Percentiles rank a stretch among this genome's conserved stretches.
These are phyloP conservation scores for Leptosomus discolor DNA, from an alignment of 2,113 vertebrate genomes.

Conservation along the genomic window DNA sequence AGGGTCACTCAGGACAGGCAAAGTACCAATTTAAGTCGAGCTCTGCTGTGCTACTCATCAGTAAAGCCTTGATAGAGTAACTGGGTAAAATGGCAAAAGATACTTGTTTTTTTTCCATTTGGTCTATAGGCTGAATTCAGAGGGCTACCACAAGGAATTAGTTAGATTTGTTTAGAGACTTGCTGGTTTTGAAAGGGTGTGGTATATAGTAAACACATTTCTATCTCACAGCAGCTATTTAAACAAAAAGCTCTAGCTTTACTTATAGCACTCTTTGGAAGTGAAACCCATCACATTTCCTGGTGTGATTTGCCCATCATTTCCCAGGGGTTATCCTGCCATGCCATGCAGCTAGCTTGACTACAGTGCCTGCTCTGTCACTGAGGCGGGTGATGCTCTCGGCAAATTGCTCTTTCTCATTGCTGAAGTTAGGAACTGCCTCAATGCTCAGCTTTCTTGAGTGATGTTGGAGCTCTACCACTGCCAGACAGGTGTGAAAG, in stretches of 20 bases:
- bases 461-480: not conserved
- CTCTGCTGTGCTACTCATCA: not conserved
- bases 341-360: accelerated
- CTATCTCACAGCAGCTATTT: not conserved
- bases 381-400: not conserved
- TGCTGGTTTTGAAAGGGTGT: not conserved
- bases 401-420: not conserved
- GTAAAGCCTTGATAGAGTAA: not conserved
- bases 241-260: not conserved
- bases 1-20: not conserved
- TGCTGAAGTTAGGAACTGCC: not conserved
- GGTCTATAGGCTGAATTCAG: not conserved
- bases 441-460: not conserved
- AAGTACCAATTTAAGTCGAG: not conserved
- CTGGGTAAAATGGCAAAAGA: not conserved
- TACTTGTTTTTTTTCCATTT: not conserved
- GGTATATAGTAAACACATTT: not conserved
- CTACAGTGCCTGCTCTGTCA: not conserved
- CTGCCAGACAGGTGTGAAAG: not conserved
- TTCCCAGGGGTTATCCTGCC: not conserved
- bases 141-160: not conserved
- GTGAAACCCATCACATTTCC: not conserved
- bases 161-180: not conserved
- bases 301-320: not conserved
- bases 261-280: not conserved